Base-by-base conservation (phyloP, 2,113 vertebrate species). In the Egretta garzetta region DNA sequence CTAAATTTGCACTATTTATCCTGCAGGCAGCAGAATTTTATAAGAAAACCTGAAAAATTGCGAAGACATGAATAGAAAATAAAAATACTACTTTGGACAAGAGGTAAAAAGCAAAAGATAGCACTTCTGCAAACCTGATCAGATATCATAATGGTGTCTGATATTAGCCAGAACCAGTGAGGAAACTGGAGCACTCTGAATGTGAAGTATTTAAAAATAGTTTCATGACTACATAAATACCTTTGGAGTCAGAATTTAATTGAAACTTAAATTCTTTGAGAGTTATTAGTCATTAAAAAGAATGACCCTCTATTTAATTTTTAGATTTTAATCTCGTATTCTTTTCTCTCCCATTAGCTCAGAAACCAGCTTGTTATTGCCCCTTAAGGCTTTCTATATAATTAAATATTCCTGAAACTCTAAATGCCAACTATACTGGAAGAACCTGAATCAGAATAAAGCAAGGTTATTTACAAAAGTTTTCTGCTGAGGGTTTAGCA, bases 231-330 rank as follows among this genome's bases (percentile, higher is more conserved):
- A 74, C 92, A 96, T 92, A 94, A 97, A 96, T 96, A 96, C 85
- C 92, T 97, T 96, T 96, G 93, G 96, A 96, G 74, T 96, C 90
- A 93, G 95, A 96, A 97, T 94, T 97, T 96, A 97, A 97, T 95
- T 96, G 95, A 96, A 95, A 94, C 92, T 97, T 96, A 96, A 95
- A 96, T 96, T 97, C 95, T 97, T 97, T 92, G 95, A 96, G 93
- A 97, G 67, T 95, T 93, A 95, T 83, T 95, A 95, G 90, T 96
- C 95, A 97, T 96, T 97, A 95, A 87, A 97, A 95, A 91, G 94
- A 97, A 97, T 95, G 91, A 97, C 93, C 94, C 94, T 85, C 95
- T 89, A 94, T 97, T 97, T 97, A 95, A 97, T 95, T 97, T 97
- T 97, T 96, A 96, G 92, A 96, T 93, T 95, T 88, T 94, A 97